phyloP scores from a whole-genome alignment of 2,888 invertebrate genomes.

The Neria commutata region DNA sequence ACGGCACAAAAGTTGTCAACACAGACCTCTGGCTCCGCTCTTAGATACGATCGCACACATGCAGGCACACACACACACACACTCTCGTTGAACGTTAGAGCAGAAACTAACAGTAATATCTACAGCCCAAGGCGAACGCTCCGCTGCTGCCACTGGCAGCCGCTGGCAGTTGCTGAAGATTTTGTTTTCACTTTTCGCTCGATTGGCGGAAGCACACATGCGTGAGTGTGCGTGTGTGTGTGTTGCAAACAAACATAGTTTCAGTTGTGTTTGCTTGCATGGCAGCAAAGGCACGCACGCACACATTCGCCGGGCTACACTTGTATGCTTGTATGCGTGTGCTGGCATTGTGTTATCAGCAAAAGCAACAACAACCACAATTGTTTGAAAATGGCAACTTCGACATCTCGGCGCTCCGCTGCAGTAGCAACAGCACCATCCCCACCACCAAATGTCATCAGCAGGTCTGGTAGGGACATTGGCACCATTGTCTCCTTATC shows the following conservation, averaged over 20 bases:
- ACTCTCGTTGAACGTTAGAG: background rate
- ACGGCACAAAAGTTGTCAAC: background rate
- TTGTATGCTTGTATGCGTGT: too few relatives aligned
- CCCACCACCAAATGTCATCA: background rate
- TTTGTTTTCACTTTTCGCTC: conserved; percentile 51
- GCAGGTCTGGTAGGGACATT: background rate
- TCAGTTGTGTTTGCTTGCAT: background rate
- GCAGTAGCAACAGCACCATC: background rate
- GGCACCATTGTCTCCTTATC: too few relatives aligned
- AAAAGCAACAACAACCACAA: too few relatives aligned
- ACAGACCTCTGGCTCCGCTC: too few relatives aligned
- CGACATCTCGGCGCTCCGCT: too few relatives aligned
- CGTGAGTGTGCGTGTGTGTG: background rate
- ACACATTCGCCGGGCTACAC: too few relatives aligned
- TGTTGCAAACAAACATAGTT: background rate
- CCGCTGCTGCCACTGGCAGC: conserved; percentile 39
- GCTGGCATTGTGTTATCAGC: background rate
- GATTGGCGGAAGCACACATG: conserved; percentile 31
- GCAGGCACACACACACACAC: conserved; percentile 5
- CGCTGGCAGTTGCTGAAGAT: conserved; percentile 53
- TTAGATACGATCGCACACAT: background rate
- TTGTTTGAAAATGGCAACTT: too few relatives aligned
- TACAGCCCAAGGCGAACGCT: conserved; percentile 20
- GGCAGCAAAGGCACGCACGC: too few relatives aligned
- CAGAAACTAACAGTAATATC: too few relatives aligned